Percentiles rank a stretch among this genome's conserved stretches.
Evolutionary conservation across 2,113 vertebrate genomes (phyloP).

Genomic region (Notothenia rossii): DNA sequence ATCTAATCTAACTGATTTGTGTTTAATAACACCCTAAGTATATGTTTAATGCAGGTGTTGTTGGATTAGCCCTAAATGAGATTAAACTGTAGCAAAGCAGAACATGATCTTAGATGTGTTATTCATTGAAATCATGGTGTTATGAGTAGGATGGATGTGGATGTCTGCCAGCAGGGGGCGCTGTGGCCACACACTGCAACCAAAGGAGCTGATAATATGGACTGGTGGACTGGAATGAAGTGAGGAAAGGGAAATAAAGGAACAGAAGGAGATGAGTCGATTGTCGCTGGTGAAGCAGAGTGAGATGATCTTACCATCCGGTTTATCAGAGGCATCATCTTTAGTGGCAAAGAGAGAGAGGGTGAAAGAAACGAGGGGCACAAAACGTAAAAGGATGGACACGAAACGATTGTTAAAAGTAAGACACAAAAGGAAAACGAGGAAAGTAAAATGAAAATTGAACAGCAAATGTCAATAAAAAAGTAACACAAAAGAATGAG

Average conservation of each 20-base stretch:
- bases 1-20: background rate
- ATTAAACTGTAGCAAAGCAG: constrained; percentile 39
- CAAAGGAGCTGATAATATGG: constrained; percentile 31
- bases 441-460: constrained; percentile 64
- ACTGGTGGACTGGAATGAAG: constrained; percentile 50
- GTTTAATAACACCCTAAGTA: background rate
- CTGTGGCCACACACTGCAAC: constrained; percentile 50
- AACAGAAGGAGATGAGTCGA: constrained; percentile 18
- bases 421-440: constrained; percentile 69
- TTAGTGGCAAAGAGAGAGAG: constrained; percentile 87
- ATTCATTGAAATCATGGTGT: constrained; percentile 34
- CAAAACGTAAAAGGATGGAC: constrained; percentile 62
- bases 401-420: constrained; percentile 31
- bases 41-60: constrained; percentile 20
- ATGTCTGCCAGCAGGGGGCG: constrained; percentile 64
- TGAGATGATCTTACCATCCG: constrained; percentile 95
- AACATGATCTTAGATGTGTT: constrained; percentile 41
- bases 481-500: constrained; percentile 74
- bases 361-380: constrained; percentile 60
- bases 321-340: constrained; percentile 99
- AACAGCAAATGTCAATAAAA: constrained; percentile 75
- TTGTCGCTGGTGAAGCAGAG: constrained; percentile 53
- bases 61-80: constrained; percentile 5
- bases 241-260: constrained; percentile 38
- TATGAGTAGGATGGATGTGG: constrained; percentile 13